A percentile compares a stretch with the other conserved stretches of the same genome.
phyloP scores from a whole-genome alignment of 2,888 invertebrate species.

The Icerya purchasi region DNA sequence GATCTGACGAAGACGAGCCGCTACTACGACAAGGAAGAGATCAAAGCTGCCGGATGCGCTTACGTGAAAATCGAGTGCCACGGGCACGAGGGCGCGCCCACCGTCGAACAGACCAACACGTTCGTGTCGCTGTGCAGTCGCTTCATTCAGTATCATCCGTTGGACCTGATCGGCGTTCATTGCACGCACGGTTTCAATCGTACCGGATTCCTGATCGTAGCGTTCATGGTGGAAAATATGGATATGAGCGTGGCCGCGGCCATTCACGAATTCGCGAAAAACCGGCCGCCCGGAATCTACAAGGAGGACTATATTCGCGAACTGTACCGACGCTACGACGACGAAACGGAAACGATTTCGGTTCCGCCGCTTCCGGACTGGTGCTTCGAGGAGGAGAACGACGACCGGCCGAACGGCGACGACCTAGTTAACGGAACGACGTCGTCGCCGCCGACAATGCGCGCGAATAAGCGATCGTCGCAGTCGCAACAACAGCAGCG shows the following conservation, averaged over 20 bases:
- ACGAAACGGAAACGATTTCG: slow-evolving; percentile 39
- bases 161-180: slow-evolving; percentile 52
- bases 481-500: background rate
- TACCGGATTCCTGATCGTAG: slow-evolving; percentile 82
- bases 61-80: slow-evolving; percentile 77
- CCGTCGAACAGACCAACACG: slow-evolving; percentile 54
- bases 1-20: slow-evolving; percentile 87
- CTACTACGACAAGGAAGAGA: slow-evolving; percentile 66
- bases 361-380: slow-evolving; percentile 52
- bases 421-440: background rate
- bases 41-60: slow-evolving; percentile 51
- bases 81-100: slow-evolving; percentile 84
- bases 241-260: slow-evolving; percentile 72
- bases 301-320: slow-evolving; percentile 86
- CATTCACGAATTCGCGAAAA: slow-evolving; percentile 47
- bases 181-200: slow-evolving; percentile 98
- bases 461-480: background rate
- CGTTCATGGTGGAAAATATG: slow-evolving; percentile 67
- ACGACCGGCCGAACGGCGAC: background rate
- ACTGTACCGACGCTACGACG: slow-evolving; percentile 59
- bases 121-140: slow-evolving; percentile 61
- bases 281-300: slow-evolving; percentile 86
- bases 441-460: background rate
- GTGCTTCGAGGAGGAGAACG: slow-evolving; percentile 40
- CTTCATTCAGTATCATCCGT: slow-evolving; percentile 57